Base-by-base conservation (phyloP, 2,113 vertebrate genomes). In the Sorex fumeus region DNA sequence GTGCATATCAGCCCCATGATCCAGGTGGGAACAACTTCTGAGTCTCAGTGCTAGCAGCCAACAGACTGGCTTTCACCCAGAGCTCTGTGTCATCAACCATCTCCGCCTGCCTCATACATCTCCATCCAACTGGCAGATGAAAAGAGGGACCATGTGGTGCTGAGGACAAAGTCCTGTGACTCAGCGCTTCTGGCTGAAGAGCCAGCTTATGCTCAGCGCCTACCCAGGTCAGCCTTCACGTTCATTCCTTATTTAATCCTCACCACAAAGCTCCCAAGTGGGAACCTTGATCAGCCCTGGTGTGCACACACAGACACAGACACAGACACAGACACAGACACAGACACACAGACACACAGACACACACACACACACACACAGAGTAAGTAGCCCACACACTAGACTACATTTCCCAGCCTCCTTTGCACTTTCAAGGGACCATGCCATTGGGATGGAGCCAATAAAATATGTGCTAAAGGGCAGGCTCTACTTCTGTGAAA, bases 31-130 rank as follows among this genome's bases (percentile, higher is more conserved):
- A 70, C 19, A 60, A 83, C 34, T 57, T 82, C 19, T 21, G 40
- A 87, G 53, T 88, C 40, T 67, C 43, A 3, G 53, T 69, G 75
- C 83, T 30, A n/a, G 62, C 70, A 90, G 11, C 75, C 53, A 21
- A 81, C 79, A 88, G 76, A 83, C 88, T 78, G 90, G 87, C 50
- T 90, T 27, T 53, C 77, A 89, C n/a, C 82, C 47, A 47, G 45
- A 76, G 78, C 32, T 82, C 78, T 53, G 74, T 78, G 90, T 90
- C 83, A 81, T 86, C 84, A 70, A 76, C 43, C 67, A 78, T 71
- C 67, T 40, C 83, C 84, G 94, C 62, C 64, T 5, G 77, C 91
- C 82, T 93, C 28, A 77, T 5, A 36, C 47, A 75, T 74, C 90
- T 83, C 45, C 40, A 87, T 89, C 92, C 92, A 84, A 79, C 27